A percentile compares a stretch with the other conserved stretches of the same genome.
Conservation (phyloP, 1,140 invertebrate species). For the Drosophila teissieri region DNA sequence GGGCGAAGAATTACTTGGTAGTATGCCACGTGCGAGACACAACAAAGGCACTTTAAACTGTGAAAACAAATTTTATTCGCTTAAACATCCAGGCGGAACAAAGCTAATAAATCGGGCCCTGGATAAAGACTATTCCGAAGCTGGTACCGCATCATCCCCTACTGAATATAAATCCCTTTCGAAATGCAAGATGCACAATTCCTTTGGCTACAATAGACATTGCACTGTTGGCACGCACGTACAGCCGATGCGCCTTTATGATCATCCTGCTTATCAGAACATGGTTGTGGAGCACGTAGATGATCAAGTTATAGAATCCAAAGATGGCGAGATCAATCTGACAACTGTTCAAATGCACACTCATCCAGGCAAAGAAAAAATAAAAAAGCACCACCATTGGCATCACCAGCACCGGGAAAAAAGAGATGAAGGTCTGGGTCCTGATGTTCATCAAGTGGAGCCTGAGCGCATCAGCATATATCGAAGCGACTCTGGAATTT, state of each 20-base stretch:
- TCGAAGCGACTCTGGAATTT: conserved; percentile 84
- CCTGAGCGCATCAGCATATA: conserved; percentile 80
- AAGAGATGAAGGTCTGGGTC: conserved; percentile 53
- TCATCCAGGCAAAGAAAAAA: conserved; percentile 37
- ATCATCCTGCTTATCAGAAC: conserved; percentile 85
- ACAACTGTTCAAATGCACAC: conserved; percentile 69
- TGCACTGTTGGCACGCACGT: conserved; percentile 71
- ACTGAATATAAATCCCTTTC: neutral
- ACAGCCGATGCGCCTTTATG: conserved; percentile 62
- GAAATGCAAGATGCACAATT: conserved; percentile 80
- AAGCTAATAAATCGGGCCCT: conserved; percentile 46
- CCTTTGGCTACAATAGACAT: conserved; percentile 72
- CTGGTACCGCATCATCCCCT: conserved; percentile 8
- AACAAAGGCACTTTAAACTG: conserved; percentile 36
- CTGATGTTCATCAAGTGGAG: conserved; percentile 71
- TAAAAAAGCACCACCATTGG: conserved; percentile 80
- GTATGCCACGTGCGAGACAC: conserved; percentile 41
- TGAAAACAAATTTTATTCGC: conserved; percentile 81
- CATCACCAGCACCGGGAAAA: conserved; percentile 68
- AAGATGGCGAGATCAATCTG: conserved; percentile 34
- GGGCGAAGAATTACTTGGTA: conserved; percentile 40
- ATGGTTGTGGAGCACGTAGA: conserved; percentile 84
- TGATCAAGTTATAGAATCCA: conserved; percentile 21
- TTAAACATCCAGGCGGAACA: conserved; percentile 61
- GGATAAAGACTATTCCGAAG: conserved; percentile 44